phyloP scores from a whole-genome alignment of 2,797 vertebrate species.

The Accipiter fasciatus region DNA sequence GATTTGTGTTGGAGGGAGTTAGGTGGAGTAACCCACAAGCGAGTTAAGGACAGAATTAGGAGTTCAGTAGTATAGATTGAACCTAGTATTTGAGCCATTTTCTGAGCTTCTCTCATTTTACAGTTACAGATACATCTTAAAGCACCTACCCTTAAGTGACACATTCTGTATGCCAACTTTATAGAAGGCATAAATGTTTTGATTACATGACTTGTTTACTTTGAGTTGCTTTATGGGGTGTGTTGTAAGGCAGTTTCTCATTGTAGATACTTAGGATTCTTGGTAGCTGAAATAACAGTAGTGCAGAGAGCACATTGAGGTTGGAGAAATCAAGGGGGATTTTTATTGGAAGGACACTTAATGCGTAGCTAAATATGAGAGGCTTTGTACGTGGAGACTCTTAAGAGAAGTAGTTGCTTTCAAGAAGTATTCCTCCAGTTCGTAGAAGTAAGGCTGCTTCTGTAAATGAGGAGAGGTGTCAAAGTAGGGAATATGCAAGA shows the following conservation, averaged over 20 bases:
- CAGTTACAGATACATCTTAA: neutral
- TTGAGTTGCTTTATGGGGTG: neutral
- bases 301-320: neutral
- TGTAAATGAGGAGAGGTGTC: neutral
- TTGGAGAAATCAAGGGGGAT: neutral
- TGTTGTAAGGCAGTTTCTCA: neutral
- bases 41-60: neutral
- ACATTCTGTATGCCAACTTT: neutral
- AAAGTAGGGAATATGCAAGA: neutral
- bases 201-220: neutral
- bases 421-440: neutral
- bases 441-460: neutral
- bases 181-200: neutral
- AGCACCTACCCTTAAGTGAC: fast-evolving
- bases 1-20: neutral
- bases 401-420: neutral
- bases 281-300: neutral
- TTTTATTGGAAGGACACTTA: neutral
- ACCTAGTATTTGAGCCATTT: neutral
- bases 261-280: neutral
- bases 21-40: neutral
- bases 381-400: neutral
- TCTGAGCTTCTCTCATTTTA: neutral
- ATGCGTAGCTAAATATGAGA: neutral
- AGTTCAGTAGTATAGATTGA: neutral